Conservation (phyloP, 2,888 invertebrate species). For the Seladonia tumulorum region DNA sequence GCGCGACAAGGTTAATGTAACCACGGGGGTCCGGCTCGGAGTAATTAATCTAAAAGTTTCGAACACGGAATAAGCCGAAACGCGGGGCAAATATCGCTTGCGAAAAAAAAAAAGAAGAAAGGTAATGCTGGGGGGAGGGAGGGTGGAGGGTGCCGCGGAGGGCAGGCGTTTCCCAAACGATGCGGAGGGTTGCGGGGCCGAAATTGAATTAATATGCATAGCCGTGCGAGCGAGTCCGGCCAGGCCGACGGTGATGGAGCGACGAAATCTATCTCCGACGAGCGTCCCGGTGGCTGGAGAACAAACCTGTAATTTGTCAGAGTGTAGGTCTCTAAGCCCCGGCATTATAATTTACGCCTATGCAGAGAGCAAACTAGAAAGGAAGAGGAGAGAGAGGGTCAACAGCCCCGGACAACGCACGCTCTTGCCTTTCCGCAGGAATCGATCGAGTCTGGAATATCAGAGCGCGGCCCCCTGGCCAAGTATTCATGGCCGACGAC, state of each 20-base stretch:
- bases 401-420: constrained; percentile 67
- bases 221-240: constrained; percentile 60
- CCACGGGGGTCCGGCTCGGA: background rate
- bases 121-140: background rate
- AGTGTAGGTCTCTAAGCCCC: constrained; percentile 68
- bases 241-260: constrained; percentile 70
- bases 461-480: constrained; percentile 43
- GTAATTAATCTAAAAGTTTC: constrained; percentile 40
- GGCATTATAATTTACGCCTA: constrained; percentile 75
- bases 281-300: constrained; percentile 64
- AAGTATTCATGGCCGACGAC: constrained; percentile 60
- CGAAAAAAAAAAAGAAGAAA: background rate
- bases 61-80: constrained; percentile 22
- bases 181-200: constrained; percentile 45
- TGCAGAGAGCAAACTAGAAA: constrained; percentile 68
- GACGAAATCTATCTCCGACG: constrained; percentile 72
- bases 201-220: constrained; percentile 74
- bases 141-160: background rate
- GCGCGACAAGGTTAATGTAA: constrained; percentile 36
- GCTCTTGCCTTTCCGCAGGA: constrained; percentile 53
- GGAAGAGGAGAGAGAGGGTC: constrained; percentile 61
- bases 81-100: background rate
- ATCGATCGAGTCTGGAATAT: constrained; percentile 71
- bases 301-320: constrained; percentile 75
- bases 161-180: constrained; percentile 23